Evolutionary conservation across 2,113 vertebrate genomes (phyloP).

Genomic region (Barnardius zonarius): DNA sequence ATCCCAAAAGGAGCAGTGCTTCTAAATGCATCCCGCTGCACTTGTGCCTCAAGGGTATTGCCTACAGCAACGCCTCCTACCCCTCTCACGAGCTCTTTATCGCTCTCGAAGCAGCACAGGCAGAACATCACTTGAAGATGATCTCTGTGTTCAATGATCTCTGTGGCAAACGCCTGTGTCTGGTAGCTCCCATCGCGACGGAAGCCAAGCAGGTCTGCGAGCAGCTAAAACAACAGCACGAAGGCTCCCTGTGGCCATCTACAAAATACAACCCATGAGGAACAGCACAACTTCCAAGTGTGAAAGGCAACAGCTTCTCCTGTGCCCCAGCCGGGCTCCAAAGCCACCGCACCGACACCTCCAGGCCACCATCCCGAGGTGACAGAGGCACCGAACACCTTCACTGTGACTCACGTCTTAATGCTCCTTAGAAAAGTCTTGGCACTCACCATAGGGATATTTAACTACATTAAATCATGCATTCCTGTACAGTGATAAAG

Average conservation of each 20-base stretch:
- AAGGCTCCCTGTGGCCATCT: background rate
- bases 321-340: background rate
- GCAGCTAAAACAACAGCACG: rapidly evolving
- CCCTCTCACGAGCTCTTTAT: rapidly evolving
- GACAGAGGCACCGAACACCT: background rate
- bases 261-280: rapidly evolving
- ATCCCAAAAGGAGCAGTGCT: background rate
- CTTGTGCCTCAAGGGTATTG: background rate
- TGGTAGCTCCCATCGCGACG: rapidly evolving
- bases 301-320: background rate
- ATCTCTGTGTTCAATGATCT: rapidly evolving
- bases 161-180: rapidly evolving
- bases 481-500: background rate
- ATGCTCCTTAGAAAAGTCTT: background rate
- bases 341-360: background rate
- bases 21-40: rapidly evolving
- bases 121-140: rapidly evolving
- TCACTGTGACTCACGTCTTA: background rate
- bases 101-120: background rate
- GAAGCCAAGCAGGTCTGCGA: rapidly evolving
- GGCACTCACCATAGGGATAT: constrained; percentile 10
- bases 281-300: rapidly evolving
- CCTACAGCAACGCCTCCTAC: background rate
- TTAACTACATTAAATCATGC: constrained; percentile 24
- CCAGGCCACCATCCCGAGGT: background rate